Evolutionary conservation across 2,797 vertebrate species (phyloP).

Genomic region (Ispidina picta): DNA sequence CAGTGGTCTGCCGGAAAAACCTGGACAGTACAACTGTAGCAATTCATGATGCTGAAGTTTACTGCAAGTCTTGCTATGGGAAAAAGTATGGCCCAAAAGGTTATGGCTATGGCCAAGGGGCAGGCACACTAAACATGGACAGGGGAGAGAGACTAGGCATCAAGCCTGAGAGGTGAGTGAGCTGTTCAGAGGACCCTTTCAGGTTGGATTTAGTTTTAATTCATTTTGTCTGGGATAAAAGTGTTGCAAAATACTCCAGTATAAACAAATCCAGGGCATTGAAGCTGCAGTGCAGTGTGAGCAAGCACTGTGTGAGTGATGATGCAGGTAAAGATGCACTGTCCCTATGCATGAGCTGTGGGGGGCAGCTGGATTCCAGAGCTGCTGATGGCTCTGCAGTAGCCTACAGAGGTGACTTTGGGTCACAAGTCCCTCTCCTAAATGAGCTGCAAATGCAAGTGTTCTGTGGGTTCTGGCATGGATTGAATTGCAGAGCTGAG

Average conservation of each 20-base stretch:
- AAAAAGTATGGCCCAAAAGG: conserved; percentile 97
- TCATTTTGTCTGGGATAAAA: not conserved
- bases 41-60: conserved; percentile 91
- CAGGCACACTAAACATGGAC: conserved; percentile 94
- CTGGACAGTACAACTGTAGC: conserved; percentile 94
- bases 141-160: conserved; percentile 93
- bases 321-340: not conserved
- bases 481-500: not conserved
- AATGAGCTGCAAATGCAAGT: not conserved
- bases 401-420: not conserved
- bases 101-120: conserved; percentile 94
- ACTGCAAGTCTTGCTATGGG: conserved; percentile 96
- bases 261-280: not conserved
- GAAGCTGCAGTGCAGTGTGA: not conserved
- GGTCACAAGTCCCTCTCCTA: not conserved
- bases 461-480: not conserved
- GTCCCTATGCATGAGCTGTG: accelerated
- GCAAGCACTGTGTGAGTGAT: not conserved
- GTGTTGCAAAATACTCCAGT: not conserved
- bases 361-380: not conserved
- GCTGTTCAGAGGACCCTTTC: not conserved
- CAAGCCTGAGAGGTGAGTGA: conserved; percentile 89
- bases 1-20: conserved; percentile 93
- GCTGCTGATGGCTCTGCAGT: not conserved
- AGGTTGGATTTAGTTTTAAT: not conserved